Base-by-base conservation (phyloP, 2,113 vertebrate genomes). In the Chroicocephalus ridibundus region DNA sequence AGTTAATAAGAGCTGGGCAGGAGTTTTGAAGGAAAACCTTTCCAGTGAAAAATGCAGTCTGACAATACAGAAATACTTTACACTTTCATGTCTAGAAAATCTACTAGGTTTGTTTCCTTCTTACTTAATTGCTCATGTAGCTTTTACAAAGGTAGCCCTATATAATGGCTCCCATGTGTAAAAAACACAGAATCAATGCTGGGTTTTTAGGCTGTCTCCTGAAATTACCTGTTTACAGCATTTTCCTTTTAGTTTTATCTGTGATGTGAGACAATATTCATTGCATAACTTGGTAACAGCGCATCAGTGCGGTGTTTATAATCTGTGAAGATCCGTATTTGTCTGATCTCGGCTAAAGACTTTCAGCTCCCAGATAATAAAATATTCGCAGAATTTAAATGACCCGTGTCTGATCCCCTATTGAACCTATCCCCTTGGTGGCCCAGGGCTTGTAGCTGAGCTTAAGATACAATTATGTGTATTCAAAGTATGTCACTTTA, bases 401-500 rank as follows among this genome's bases (percentile, higher is more conserved):
- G 96, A 95, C 87, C 88, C 19, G 1, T 75, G 34, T 88, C 87
- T 96, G 96, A 98, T 96, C 79, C 82, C 52, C 92, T 90, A 82
- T 62, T 94, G 68, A 97, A 85, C n/a, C n/a, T n/a, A n/a, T n/a
- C n/a, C n/a, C n/a, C n/a, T n/a, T 71, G 31, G 44, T 77, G 46
- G 60, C 69, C 74, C 72, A 49, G 61, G 77, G 42, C 88, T 90
- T 75, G 77, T 62, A 93, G 79, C 93, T 87, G 64, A 97, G 82
- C 52, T 94, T 94, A 82, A 83, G 65, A 52, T 75, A 90, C 72
- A 91, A 95, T 88, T 95, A 92, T 57, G 49, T 71, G 71, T 89
- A 93, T 91, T 97, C 75, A 94, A 65, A 88, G 36, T n/a, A 62
- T 86, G 92, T 68, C 68, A 84, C 88, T 97, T 96, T 93, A 83